phyloP scores from a whole-genome alignment of 35 echinoderm and acorn worm species.

The Heliocidaris tuberculata region DNA sequence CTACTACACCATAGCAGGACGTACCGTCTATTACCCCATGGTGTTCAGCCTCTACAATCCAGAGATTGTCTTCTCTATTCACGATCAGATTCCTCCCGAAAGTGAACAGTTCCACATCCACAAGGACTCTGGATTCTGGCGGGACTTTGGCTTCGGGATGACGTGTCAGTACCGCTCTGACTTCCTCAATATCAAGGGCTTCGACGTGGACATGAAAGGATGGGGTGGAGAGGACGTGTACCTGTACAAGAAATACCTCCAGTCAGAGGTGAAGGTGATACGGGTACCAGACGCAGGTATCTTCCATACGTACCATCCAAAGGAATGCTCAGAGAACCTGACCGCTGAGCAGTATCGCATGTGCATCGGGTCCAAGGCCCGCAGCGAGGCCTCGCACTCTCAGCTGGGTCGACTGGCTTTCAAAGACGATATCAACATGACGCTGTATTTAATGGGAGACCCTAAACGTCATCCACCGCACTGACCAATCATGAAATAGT shows the following conservation, averaged over 20 bases:
- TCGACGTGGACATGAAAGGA: slow-evolving; percentile 90
- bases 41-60: slow-evolving; percentile 98
- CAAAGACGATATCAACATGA: slow-evolving; percentile 87
- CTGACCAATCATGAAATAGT: not conserved
- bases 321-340: slow-evolving; percentile 80
- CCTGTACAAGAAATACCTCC: slow-evolving; percentile 85
- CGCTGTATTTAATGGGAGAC: slow-evolving; percentile 67
- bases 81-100: slow-evolving; percentile 60
- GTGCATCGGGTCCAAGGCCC: slow-evolving; percentile 85
- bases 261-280: slow-evolving; percentile 86
- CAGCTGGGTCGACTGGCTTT: slow-evolving; percentile 90
- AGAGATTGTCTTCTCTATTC: slow-evolving; percentile 66
- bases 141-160: slow-evolving; percentile 97
- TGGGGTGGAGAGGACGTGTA: slow-evolving; percentile 95
- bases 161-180: slow-evolving; percentile 96
- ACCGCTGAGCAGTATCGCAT: slow-evolving; percentile 90
- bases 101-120: slow-evolving; percentile 74
- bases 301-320: slow-evolving; percentile 94
- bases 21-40: slow-evolving; percentile 94
- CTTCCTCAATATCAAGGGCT: slow-evolving; percentile 84
- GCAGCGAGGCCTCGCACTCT: slow-evolving; percentile 87
- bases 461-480: slow-evolving; percentile 43
- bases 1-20: slow-evolving; percentile 85
- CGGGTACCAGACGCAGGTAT: slow-evolving; percentile 90
- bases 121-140: slow-evolving; percentile 90